Percentiles rank a stretch among this genome's conserved stretches.
These are phyloP conservation scores for Ahaetulla prasina DNA, from an alignment of 2,113 vertebrate genomes.

Conservation along the genomic window DNA sequence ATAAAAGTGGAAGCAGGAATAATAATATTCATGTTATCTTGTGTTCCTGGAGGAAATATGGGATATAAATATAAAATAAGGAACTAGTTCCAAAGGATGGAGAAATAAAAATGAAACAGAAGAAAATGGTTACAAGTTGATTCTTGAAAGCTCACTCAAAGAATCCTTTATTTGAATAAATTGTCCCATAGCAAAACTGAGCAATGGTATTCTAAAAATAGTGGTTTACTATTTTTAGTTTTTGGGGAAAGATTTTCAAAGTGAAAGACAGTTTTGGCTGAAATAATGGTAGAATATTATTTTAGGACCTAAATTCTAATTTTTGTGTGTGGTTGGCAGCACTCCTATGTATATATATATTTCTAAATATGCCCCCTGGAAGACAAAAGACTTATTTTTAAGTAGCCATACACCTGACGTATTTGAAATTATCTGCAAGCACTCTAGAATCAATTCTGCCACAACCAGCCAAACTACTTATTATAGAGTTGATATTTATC, in stretches of 20 bases:
- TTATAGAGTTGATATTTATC: background rate
- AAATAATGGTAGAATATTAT: background rate
- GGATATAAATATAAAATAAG: background rate
- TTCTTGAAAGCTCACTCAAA: background rate
- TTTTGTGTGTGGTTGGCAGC: background rate
- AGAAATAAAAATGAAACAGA: background rate
- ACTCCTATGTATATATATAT: background rate
- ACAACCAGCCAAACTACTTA: background rate
- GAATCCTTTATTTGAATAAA: background rate
- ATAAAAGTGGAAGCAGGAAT: background rate
- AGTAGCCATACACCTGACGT: background rate
- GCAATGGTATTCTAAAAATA: background rate
- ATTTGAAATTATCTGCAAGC: background rate
- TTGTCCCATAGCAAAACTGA: background rate
- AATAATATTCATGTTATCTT: background rate
- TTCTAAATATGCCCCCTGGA: background rate
- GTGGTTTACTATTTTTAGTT: background rate
- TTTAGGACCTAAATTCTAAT: background rate
- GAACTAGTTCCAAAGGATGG: background rate
- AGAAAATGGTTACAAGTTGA: background rate
- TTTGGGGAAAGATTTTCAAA: background rate
- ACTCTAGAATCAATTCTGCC: background rate
- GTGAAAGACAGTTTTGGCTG: background rate
- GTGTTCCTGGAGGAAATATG: background rate
- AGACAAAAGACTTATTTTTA: background rate